phyloP scores from a whole-genome alignment of 2,113 vertebrate species.

The Chelonoidis abingdonii region DNA sequence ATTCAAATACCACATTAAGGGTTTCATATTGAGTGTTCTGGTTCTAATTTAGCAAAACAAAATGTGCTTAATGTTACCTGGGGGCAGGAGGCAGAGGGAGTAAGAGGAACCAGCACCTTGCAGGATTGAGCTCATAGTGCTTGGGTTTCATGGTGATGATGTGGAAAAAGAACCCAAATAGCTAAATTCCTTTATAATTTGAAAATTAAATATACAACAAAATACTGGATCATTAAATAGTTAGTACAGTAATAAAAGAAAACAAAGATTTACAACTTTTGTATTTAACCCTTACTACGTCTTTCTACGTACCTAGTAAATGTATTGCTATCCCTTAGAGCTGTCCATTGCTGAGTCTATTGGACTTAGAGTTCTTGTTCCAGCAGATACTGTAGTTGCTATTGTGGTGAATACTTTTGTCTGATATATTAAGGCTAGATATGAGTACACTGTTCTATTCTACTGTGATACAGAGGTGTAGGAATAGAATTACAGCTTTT shows the following conservation, averaged over 20 bases:
- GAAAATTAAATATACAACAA: not conserved
- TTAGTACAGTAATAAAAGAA: conserved; percentile 39
- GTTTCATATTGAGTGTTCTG: not conserved
- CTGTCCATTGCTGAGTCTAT: not conserved
- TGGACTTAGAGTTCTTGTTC: not conserved
- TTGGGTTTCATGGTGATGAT: not conserved
- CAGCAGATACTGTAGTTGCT: not conserved
- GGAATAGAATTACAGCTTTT: not conserved
- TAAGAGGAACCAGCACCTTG: not conserved
- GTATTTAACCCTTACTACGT: not conserved
- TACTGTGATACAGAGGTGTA: not conserved
- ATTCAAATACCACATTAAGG: not conserved
- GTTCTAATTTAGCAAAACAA: not conserved
- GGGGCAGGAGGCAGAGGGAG: not conserved
- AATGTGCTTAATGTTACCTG: not conserved
- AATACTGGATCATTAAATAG: conserved; percentile 12
- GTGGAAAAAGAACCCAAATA: not conserved
- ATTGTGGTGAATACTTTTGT: not conserved
- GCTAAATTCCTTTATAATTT: not conserved
- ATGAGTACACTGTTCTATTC: not conserved
- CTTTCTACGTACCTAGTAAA: not conserved
- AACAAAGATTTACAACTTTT: not conserved
- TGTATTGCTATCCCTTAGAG: not conserved
- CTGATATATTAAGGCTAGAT: not conserved
- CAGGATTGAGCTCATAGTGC: not conserved